phyloP scores from a whole-genome alignment of 2,113 vertebrate genomes.

The Aspidoscelis tigris region DNA sequence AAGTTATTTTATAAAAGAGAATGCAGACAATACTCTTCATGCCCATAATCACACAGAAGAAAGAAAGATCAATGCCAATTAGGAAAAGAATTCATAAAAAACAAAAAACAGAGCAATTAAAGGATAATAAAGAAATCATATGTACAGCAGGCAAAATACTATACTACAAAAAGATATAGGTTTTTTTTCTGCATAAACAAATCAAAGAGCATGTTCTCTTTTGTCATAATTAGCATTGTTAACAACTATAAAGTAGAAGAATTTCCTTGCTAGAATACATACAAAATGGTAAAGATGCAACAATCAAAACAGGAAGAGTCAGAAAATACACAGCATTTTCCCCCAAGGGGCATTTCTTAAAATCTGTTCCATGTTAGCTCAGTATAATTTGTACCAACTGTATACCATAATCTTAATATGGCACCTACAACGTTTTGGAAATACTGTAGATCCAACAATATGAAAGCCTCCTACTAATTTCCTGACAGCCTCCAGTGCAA shows the following conservation, averaged over 20 bases:
- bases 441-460: background rate
- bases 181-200: slow-evolving; percentile 23
- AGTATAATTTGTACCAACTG: too few relatives aligned
- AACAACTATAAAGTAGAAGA: background rate
- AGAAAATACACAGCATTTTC: background rate
- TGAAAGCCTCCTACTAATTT: background rate
- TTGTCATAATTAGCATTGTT: slow-evolving; percentile 20
- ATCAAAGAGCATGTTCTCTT: slow-evolving; percentile 8
- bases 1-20: slow-evolving; percentile 5
- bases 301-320: background rate
- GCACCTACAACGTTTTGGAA: background rate
- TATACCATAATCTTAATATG: background rate
- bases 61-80: slow-evolving; percentile 57
- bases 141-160: background rate
- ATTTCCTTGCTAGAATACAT: background rate
- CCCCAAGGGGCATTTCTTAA: background rate
- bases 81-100: slow-evolving; percentile 68
- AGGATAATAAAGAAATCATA: slow-evolving; percentile 54
- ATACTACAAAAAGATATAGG: background rate
- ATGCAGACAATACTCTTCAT: background rate
- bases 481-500: too few relatives aligned
- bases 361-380: background rate
- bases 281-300: background rate
- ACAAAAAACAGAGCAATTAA: slow-evolving; percentile 46
- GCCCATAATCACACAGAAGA: slow-evolving; percentile 52